phyloP scores from a whole-genome alignment of 2,888 invertebrate species.

The Ametastegia equiseti region DNA sequence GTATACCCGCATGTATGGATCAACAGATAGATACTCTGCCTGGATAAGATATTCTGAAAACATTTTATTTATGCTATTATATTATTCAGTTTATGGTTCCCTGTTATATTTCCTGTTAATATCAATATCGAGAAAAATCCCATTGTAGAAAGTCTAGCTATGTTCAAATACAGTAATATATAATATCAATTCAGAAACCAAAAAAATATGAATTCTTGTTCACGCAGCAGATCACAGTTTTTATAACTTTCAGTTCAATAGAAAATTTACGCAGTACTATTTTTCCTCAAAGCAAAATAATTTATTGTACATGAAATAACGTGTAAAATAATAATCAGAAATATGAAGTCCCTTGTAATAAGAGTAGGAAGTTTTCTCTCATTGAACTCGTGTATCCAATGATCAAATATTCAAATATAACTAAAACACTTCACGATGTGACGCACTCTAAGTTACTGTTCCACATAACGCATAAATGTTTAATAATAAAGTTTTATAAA shows the following conservation, averaged over 20 bases:
- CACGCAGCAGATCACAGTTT: neutral
- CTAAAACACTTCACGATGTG: neutral
- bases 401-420: neutral
- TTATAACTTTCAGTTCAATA: neutral
- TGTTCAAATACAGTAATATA: neutral
- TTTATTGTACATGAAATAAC: neutral
- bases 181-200: neutral
- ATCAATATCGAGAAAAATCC: too few species aligned
- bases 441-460: neutral
- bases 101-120: too few species aligned
- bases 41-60: conserved; percentile 82
- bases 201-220: neutral
- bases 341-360: neutral
- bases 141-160: too few species aligned
- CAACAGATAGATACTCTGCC: conserved; percentile 84
- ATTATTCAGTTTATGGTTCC: neutral
- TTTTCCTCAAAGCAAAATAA: conserved; percentile 60
- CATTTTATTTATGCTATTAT: neutral
- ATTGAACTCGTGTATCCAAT: neutral
- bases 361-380: neutral
- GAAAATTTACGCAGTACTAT: neutral
- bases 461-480: neutral
- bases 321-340: neutral
- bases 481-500: neutral
- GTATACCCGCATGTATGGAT: conserved; percentile 85